phyloP scores from a whole-genome alignment of 2,888 invertebrate genomes.

The Amblyjoppa proteus region DNA sequence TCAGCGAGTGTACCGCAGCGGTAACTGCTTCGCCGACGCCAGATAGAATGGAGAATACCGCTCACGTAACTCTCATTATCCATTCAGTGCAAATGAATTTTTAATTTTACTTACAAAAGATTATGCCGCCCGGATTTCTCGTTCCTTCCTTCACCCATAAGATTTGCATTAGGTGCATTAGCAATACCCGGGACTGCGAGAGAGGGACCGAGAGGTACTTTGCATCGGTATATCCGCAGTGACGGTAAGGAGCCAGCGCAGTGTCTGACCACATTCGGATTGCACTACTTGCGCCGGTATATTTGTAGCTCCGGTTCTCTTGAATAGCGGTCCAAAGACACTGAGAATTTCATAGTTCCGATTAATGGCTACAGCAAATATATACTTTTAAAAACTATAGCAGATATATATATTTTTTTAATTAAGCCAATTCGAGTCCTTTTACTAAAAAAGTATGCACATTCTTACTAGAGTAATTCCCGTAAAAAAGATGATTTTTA shows the following conservation, averaged over 20 bases:
- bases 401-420: neutral
- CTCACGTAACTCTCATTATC: conserved; percentile 47
- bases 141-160: conserved; percentile 26
- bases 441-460: no score
- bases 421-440: no score
- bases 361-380: neutral
- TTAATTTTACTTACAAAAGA: conserved; percentile 53
- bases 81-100: conserved; percentile 60
- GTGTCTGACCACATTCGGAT: conserved; percentile 40
- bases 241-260: neutral
- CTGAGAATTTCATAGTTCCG: neutral
- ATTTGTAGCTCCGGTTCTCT: neutral
- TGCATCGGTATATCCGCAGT: conserved; percentile 3
- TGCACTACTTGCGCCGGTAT: conserved; percentile 27
- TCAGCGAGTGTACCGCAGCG: neutral
- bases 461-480: no score
- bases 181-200: conserved; percentile 32
- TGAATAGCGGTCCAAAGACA: neutral
- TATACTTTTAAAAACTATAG: neutral
- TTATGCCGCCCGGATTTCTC: conserved; percentile 51
- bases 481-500: no score
- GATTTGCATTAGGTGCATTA: conserved; percentile 57
- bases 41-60: conserved; percentile 27
- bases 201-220: conserved; percentile 8
- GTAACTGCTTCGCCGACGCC: conserved; percentile 2